Evolutionary conservation across 2,797 vertebrate species (phyloP).

Genomic region (Chelidonichthys spinosus): DNA sequence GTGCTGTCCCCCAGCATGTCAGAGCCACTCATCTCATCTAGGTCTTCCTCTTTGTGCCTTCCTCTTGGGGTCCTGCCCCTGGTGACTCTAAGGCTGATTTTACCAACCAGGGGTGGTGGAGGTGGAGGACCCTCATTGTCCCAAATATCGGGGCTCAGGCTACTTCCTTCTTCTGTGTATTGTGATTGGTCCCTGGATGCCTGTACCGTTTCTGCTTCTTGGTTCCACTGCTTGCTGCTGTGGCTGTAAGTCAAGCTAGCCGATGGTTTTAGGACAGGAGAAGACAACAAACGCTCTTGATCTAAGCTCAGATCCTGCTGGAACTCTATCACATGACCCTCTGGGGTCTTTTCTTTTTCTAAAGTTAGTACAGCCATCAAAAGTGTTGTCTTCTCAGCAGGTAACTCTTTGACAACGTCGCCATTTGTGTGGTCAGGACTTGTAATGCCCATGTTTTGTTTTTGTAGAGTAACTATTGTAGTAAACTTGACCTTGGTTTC

Average conservation of each 20-base stretch:
- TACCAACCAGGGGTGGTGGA: slow-evolving; percentile 78
- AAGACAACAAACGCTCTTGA: neutral
- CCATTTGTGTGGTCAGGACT: slow-evolving; percentile 19
- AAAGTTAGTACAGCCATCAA: slow-evolving; percentile 29
- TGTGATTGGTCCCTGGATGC: slow-evolving; percentile 42
- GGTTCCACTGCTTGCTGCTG: slow-evolving; percentile 7
- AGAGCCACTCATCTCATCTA: slow-evolving; percentile 80
- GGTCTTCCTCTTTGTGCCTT: slow-evolving; percentile 87
- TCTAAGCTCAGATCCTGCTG: neutral
- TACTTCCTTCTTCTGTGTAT: slow-evolving; percentile 75
- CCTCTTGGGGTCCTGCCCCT: slow-evolving; percentile 77
- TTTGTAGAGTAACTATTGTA: slow-evolving; percentile 40
- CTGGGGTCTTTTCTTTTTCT: slow-evolving; percentile 28
- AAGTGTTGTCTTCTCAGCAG: slow-evolving; percentile 40
- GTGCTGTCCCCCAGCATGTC: slow-evolving; percentile 49
- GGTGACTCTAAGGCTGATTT: slow-evolving; percentile 89
- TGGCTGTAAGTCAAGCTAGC: neutral
- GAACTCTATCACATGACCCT: neutral
- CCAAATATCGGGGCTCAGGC: slow-evolving; percentile 72
- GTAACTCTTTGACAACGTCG: neutral
- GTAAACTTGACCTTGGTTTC: slow-evolving; percentile 33
- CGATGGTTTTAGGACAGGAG: neutral
- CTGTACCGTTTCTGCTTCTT: slow-evolving; percentile 62
- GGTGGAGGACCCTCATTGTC: slow-evolving; percentile 79
- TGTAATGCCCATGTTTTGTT: slow-evolving; percentile 4